phyloP scores from a whole-genome alignment of 2,113 vertebrate species.

The Actenoides lindsayi region DNA sequence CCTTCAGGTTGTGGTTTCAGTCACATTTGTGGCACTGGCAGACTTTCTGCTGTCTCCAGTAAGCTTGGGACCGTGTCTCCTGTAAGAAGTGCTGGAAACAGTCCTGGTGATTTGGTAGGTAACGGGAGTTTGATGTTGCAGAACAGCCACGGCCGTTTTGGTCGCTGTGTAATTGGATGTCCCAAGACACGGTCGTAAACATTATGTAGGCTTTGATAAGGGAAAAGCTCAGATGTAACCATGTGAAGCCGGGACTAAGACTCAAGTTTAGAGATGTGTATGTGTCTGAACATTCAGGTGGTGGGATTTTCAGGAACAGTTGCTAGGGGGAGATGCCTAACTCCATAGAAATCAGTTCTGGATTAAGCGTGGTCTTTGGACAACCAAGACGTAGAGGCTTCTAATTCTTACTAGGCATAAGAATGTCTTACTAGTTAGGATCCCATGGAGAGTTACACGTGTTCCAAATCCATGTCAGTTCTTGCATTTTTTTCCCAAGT shows the following conservation, averaged over 20 bases:
- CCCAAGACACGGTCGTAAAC: neutral
- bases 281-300: neutral
- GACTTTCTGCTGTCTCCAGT: neutral
- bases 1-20: neutral
- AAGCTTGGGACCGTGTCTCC: neutral
- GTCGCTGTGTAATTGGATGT: neutral
- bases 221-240: neutral
- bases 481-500: neutral
- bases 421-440: neutral
- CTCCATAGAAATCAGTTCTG: neutral
- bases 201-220: neutral
- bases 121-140: neutral
- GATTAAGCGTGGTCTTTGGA: neutral
- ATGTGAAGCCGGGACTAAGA: neutral
- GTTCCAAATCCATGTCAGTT: neutral
- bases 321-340: neutral
- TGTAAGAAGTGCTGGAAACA: neutral
- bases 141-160: neutral
- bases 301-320: neutral
- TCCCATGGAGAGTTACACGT: rapidly evolving
- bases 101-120: rapidly evolving
- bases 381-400: neutral
- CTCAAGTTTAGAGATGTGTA: neutral
- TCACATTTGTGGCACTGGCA: neutral
- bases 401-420: neutral